Evolutionary conservation across 1,140 invertebrate species (phyloP), one percentile per base, ranked within the genome.

Genomic region (Macrostomum lignano): DNA sequence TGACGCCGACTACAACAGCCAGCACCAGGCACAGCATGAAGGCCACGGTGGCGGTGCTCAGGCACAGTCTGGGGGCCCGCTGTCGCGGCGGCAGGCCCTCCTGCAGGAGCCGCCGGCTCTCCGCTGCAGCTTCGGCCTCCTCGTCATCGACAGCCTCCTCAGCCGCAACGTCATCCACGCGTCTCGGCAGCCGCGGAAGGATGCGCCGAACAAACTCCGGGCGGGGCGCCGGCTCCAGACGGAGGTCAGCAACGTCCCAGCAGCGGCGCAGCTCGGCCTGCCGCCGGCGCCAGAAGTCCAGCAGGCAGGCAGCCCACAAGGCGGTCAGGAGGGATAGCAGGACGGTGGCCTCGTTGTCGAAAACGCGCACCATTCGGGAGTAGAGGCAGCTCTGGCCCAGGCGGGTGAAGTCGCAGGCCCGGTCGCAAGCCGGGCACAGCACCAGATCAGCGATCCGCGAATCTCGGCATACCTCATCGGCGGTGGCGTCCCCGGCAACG

Each of bases 251-350:
- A 2, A 86, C 53, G 47, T 86, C 78, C 81, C 54, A 57, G 28
- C 53, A 47, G 41, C 53, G 55, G 28, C 48, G 44, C 3, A 54
- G 40, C 26, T 51, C 47, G 26, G 45, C 44, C 24, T 52, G 45
- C 30, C 46, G 44, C 15, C 81, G 60, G 52, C 84, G 81, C 82
- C 82, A 88, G 32, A 86, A 58, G 46, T 88, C 81, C 41, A 84
- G 60, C 55, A 86, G 88, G 24, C 75, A 71, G 1, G 78, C 82
- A 0, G 79, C 79, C 54, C 35, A 26, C 51, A 93, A 72, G 29
- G 79, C 81, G 81, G 91, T 91, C 46, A 91, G 84, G 38, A 84
- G 77, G 1, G 82, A 77, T 52, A 93, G 93, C 59, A 88, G 79
- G 22, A 93, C 76, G 2, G 86, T 94, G 2, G 76, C 74, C 2